Evolutionary conservation across 2,113 vertebrate genomes (phyloP).

Genomic region (Leptosomus discolor): DNA sequence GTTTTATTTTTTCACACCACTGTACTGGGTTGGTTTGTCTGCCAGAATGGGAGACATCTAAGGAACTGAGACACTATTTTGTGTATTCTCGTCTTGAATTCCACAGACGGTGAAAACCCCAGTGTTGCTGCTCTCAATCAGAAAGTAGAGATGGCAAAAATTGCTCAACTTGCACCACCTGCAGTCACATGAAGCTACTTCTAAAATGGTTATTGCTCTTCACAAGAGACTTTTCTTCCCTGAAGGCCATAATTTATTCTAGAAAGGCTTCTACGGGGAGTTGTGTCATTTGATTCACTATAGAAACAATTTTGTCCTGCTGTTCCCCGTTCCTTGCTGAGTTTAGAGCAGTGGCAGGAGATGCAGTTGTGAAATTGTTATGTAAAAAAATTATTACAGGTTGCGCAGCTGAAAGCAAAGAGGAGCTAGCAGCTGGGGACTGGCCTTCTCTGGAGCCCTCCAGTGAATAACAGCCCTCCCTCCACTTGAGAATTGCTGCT

Average conservation of each 20-base stretch:
- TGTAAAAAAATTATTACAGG: not conserved
- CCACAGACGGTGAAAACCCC: not conserved
- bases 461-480: not conserved
- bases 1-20: accelerated
- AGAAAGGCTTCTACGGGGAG: not conserved
- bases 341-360: not conserved
- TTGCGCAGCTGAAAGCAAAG: not conserved
- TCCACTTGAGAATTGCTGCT: not conserved
- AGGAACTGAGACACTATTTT: not conserved
- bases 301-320: not conserved
- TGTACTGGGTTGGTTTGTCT: not conserved
- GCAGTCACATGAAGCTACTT: not conserved
- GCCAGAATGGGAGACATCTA: not conserved
- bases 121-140: not conserved
- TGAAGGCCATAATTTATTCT: not conserved
- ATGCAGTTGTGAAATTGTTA: not conserved
- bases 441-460: not conserved
- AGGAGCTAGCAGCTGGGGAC: not conserved
- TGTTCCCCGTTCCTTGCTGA: not conserved
- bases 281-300: not conserved
- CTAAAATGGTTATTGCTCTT: not conserved
- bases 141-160: not conserved
- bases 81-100: not conserved
- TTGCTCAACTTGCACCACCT: not conserved
- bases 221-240: not conserved